phyloP scores from a whole-genome alignment of 2,113 vertebrate species.

The Siphamia tubifer region DNA sequence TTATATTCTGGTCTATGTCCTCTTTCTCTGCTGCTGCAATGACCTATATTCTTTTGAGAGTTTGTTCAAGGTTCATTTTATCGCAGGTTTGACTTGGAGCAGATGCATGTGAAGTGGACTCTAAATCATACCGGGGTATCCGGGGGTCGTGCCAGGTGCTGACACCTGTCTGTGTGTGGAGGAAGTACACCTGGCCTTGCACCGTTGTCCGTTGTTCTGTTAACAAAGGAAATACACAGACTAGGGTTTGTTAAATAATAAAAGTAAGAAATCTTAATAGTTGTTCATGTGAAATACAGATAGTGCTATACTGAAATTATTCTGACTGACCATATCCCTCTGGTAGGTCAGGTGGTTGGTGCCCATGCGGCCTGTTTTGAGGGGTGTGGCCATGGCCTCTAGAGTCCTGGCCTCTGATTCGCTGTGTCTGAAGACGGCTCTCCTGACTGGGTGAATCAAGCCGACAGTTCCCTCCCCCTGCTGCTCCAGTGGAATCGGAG shows the following conservation, averaged over 20 bases:
- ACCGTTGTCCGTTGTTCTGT: conserved; percentile 88
- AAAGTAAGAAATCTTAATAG: too few relatives aligned
- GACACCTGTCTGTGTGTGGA: conserved; percentile 97
- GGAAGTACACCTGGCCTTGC: conserved; percentile 96
- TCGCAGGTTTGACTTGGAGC: neutral
- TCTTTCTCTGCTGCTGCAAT: neutral
- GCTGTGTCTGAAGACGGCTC: conserved; percentile 87
- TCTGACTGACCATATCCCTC: conserved; percentile 91
- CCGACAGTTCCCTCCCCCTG: conserved; percentile 88
- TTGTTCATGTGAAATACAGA: too few relatives aligned
- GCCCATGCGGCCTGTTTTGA: conserved; percentile 91
- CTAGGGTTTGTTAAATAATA: neutral
- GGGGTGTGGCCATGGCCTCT: conserved; percentile 89
- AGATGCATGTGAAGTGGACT: neutral
- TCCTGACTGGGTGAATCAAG: conserved; percentile 92
- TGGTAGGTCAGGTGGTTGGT: conserved; percentile 94
- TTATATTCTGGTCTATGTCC: neutral
- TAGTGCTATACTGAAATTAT: too few relatives aligned
- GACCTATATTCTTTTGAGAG: neutral
- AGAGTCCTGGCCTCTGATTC: conserved; percentile 88
- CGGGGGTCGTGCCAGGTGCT: conserved; percentile 97
- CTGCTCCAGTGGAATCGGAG: conserved; percentile 88
- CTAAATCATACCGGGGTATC: conserved; percentile 87
- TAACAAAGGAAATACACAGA: neutral
- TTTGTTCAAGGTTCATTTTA: neutral